Percentiles rank a stretch among this genome's conserved stretches.
These are phyloP conservation scores for Pinna nobilis DNA, from an alignment of 1,140 invertebrate genomes.

Conservation along the genomic window DNA sequence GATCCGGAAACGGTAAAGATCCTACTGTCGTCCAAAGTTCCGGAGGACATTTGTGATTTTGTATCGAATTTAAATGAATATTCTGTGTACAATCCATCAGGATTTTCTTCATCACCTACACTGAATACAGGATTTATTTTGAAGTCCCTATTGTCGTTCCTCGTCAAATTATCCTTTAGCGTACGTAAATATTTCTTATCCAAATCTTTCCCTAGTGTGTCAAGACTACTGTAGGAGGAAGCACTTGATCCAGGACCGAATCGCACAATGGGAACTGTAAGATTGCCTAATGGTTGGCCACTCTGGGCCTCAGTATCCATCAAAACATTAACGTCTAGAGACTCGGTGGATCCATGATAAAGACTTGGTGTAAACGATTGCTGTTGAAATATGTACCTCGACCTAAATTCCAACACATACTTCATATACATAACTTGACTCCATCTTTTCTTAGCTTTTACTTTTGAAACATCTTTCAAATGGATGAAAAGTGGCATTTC, in stretches of 20 bases:
- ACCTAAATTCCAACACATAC: slow-evolving; percentile 57
- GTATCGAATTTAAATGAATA: background rate
- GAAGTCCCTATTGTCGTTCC: no score
- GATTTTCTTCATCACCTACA: background rate
- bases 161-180: no score
- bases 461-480: slow-evolving; percentile 59
- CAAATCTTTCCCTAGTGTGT: background rate
- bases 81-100: background rate
- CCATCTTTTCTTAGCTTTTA: slow-evolving; percentile 67
- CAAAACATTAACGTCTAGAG: background rate
- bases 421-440: slow-evolving; percentile 67
- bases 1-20: slow-evolving; percentile 1
- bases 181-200: no score
- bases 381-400: slow-evolving; percentile 1
- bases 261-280: background rate
- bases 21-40: background rate
- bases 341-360: background rate
- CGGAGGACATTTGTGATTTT: background rate
- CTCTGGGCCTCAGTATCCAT: no score
- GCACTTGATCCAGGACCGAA: background rate
- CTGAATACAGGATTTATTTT: no score
- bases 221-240: slow-evolving; percentile 16
- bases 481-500: slow-evolving; percentile 61
- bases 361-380: background rate
- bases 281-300: background rate